phyloP scores from a whole-genome alignment of 1,140 invertebrate species.

The Penaeus indicus region DNA sequence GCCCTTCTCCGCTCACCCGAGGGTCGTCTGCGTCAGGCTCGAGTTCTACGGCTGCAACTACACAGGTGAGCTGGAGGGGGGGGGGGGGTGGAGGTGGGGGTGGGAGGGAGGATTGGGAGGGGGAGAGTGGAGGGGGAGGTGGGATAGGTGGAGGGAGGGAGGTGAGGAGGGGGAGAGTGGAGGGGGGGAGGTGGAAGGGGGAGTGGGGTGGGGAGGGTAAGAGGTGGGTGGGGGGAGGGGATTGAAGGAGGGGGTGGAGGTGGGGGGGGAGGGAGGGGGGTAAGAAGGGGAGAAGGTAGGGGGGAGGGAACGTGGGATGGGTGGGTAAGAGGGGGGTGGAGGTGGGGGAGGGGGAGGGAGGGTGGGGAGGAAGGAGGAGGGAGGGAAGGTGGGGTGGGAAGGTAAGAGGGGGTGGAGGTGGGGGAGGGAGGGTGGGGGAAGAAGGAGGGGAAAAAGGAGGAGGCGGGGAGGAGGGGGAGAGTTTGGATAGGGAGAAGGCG shows the following conservation, averaged over 20 bases:
- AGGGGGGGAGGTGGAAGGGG: neutral
- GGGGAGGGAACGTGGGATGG: neutral
- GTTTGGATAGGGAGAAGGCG: too few species aligned
- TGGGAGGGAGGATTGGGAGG: too few species aligned
- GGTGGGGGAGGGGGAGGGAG: neutral
- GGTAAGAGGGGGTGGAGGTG: neutral
- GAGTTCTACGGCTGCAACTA: conserved; percentile 90
- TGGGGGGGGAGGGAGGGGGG: neutral
- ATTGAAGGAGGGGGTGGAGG: neutral
- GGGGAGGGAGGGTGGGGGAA: neutral
- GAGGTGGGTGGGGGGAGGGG: neutral
- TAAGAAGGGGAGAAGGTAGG: too few species aligned
- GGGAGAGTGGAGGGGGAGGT: too few species aligned
- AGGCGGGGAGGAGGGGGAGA: too few species aligned
- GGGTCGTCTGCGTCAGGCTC: conserved; percentile 93
- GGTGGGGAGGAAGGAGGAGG: neutral
- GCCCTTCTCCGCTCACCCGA: conserved; percentile 86
- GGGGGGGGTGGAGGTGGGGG: too few species aligned
- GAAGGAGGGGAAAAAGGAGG: too few species aligned
- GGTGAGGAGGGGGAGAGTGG: neutral
- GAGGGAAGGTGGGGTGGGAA: neutral
- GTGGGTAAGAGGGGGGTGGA: neutral
- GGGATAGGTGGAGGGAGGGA: conserved; percentile 25
- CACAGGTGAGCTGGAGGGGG: conserved; percentile 80
- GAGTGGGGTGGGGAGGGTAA: neutral